phyloP scores from a whole-genome alignment of 2,797 vertebrate species.

The Ispidina lecontei region DNA sequence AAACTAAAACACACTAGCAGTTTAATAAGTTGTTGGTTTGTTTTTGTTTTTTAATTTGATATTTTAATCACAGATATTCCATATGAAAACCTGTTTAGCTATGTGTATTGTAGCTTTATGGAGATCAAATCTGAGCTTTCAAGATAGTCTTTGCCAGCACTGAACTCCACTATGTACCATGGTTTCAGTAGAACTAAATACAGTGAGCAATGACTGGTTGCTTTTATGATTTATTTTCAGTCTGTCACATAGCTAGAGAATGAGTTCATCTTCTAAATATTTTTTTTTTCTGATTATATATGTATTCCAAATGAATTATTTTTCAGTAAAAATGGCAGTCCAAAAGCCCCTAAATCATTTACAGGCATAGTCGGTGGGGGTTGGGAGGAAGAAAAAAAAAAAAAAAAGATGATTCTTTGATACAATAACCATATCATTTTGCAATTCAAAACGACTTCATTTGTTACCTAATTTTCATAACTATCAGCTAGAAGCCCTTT shows the following conservation, averaged over 20 bases:
- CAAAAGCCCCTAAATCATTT: neutral
- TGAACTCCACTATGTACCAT: neutral
- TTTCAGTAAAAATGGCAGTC: neutral
- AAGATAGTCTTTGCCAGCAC: neutral
- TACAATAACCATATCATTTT: neutral
- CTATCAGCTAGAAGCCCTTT: neutral
- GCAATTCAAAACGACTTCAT: neutral
- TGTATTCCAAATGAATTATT: neutral
- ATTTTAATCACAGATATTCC: neutral
- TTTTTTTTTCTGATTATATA: neutral
- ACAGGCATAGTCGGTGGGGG: neutral
- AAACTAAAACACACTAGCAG: neutral
- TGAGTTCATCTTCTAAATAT: neutral
- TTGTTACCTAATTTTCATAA: slow-evolving; percentile 27
- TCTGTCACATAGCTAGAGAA: neutral
- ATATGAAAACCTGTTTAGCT: neutral
- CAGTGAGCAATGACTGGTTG: fast-evolving
- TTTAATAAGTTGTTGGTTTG: neutral
- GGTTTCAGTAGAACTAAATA: neutral
- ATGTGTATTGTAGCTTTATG: neutral
- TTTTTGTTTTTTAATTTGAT: fast-evolving
- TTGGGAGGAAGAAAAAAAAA: neutral
- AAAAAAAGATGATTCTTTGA: neutral
- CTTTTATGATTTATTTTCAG: neutral
- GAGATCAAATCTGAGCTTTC: neutral